A percentile compares a stretch with the other conserved stretches of the same genome.
Evolutionary conservation across 37 sponge, comb jelly and placozoan species (phyloP).

Genomic region (Cladorhizidae sp.): DNA sequence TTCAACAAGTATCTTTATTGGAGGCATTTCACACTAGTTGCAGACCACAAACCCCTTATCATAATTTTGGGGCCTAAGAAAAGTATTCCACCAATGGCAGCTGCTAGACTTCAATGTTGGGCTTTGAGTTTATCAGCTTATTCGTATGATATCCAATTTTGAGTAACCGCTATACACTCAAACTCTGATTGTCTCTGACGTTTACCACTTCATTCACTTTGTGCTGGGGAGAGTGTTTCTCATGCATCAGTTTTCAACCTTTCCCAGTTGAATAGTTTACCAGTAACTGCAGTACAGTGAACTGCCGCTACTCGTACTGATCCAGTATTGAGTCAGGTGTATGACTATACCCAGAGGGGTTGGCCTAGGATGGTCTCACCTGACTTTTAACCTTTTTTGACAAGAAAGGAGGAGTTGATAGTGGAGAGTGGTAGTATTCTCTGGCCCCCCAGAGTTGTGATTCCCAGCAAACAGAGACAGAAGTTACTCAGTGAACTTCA

Average conservation of each 20-base stretch:
- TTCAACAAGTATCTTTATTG: conserved; percentile 32
- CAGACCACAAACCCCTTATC: conserved; percentile 41
- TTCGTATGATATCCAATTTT: conserved; percentile 47
- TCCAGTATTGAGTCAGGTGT: conserved; percentile 29
- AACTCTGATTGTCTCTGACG: conserved; percentile 67
- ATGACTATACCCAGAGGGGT: conserved; percentile 16
- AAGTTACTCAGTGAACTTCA: conserved; percentile 29
- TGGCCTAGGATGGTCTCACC: conserved; percentile 24
- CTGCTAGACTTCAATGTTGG: conserved; percentile 19
- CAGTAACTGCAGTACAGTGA: conserved; percentile 14
- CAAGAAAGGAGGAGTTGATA: conserved; percentile 13
- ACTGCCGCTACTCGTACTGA: conserved; percentile 19
- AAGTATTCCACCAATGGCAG: conserved; percentile 1
- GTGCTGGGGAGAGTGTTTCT: conserved; percentile 8
- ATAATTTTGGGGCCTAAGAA: conserved; percentile 14
- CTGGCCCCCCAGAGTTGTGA: conserved; percentile 40
- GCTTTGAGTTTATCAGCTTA: conserved; percentile 33
- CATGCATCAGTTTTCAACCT: background rate
- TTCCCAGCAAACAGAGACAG: background rate
- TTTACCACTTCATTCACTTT: conserved; percentile 20
- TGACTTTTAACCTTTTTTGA: conserved; percentile 7
- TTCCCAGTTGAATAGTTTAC: background rate
- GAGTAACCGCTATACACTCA: conserved; percentile 35
- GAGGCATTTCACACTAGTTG: background rate
- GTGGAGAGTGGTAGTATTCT: conserved; percentile 28